Base-by-base conservation (phyloP, 2,888 invertebrate genomes). In the Tethea ocularis region DNA sequence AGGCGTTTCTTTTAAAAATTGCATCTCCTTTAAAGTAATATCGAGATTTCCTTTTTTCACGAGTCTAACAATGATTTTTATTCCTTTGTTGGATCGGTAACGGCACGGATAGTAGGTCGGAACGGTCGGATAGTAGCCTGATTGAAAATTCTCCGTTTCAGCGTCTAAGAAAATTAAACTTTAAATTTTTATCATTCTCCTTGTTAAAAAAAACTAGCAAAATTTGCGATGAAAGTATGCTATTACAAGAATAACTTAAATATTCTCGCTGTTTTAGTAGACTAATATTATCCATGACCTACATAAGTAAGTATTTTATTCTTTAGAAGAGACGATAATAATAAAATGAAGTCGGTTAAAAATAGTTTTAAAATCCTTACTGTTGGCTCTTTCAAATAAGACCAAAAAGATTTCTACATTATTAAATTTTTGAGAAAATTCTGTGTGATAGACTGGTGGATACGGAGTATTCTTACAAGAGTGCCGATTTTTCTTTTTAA, bases 71-170 rank as follows among this genome's bases (percentile, higher is more conserved):
- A 78, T 76, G 77, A 76, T 75, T 79, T 76, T 77, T 75, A 76
- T 77, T 75, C 72, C 71, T 78, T 82, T 80, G 74, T 76, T 74
- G 66, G 68, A 69, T 67, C 64, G 61, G 61, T 53, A 60, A 59
- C 65, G 64, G 51, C 53, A 61, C 64, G 63, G 66, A 74, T n/a
- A n/a, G n/a, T n/a, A n/a, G n/a, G n/a, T n/a, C n/a, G n/a, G n/a
- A n/a, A n/a, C n/a, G n/a, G n/a, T n/a, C n/a, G n/a, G 74, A 76
- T 75, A 78, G 77, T 66, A 53, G 68, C 63, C 63, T 76, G 81
- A 85, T 83, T 83, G 84, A 82, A 54, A 83, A 85, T 80, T 75
- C 72, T 69, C 70, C 67, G 68, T 72, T 68, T 69, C 61, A 64
- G 22, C 26, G 33, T 52, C 59, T 57, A 56, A 38, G 52, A 26